Base-by-base conservation (phyloP, 2,113 vertebrate genomes). In the Rostratula benghalensis region DNA sequence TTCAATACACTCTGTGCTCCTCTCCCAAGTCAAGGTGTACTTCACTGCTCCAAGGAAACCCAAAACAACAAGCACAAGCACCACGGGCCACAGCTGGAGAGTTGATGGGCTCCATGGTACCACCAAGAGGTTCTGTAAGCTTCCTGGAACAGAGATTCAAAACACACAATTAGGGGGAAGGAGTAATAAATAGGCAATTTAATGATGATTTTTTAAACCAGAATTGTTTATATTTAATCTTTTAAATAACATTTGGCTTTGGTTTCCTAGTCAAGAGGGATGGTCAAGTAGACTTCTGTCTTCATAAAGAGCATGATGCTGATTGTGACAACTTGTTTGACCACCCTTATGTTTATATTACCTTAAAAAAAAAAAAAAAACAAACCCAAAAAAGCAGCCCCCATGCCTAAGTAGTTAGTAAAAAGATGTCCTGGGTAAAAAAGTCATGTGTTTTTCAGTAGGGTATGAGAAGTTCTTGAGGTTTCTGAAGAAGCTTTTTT, bases 201-300 rank as follows among this genome's bases (percentile, higher is more conserved):
- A 33, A 68, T 39, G 15, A 93, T 77, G 33, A 50, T 53, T 83
- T 53, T 83, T 96, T 83, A 89, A 85, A 92, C 28, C 68, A 78
- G 46, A 93, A 80, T 39, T 53, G 28, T 8, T 82, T 79, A 11
- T 82, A 87, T 89, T 94, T 93, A 35, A 50, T 54, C 14, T 82
- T 91, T 87, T 43, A 74, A 85, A 69, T 84, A 94, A 81, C 61
- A 95, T 64, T 51, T 85, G 64, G 64, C 82, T 97, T 96, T 94
- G 71, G 83, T 94, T 86, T 96, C 83, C 60, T 59, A 64, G 83
- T 70, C 46, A 88, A 88, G 60, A 71, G 15, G 31, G 31, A 84
- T 33, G 79, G 71, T 23, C 79, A 86, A n/a, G 50, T 27, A 86
- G 41, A 83, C 4, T 81, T 16, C 6, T 22, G 7, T 61, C 68